Percentiles rank a stretch among this genome's conserved stretches.
Evolutionary conservation across 2,888 invertebrate genomes (phyloP).

Genomic region (Caradrina kadenii): DNA sequence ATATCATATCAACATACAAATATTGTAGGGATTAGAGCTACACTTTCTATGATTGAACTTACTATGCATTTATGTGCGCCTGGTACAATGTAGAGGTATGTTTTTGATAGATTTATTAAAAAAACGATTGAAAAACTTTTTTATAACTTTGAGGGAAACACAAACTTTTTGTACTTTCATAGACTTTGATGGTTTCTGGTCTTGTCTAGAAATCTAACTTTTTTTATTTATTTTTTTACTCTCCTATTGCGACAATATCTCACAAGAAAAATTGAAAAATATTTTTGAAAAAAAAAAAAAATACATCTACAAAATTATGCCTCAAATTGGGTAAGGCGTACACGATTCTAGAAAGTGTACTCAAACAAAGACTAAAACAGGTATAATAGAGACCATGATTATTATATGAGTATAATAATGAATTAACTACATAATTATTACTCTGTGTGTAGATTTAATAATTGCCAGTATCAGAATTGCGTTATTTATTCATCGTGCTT

Average conservation of each 20-base stretch:
- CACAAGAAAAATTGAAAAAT: not conserved
- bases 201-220: not conserved
- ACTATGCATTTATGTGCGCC: conserved; percentile 60
- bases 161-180: conserved; percentile 57
- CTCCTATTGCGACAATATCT: not conserved
- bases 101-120: conserved; percentile 11
- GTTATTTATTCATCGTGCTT: conserved; percentile 81
- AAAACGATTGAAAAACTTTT: not conserved
- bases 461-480: conserved; percentile 71
- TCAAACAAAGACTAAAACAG: conserved; percentile 76
- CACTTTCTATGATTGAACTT: conserved; percentile 61
- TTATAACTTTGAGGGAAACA: not conserved
- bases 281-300: not conserved
- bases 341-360: conserved; percentile 60
- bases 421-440: conserved; percentile 70
- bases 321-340: conserved; percentile 27
- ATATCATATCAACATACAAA: conserved; percentile 68
- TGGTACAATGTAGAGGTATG: conserved; percentile 23
- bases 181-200: conserved; percentile 25
- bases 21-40: conserved; percentile 55
- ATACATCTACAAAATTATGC: conserved; percentile 13
- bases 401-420: conserved; percentile 69
- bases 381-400: conserved; percentile 83
- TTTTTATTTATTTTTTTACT: conserved; percentile 37
- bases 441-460: conserved; percentile 81